Base-by-base conservation (phyloP, 2,797 vertebrate genomes). In the Benthosema pterotum region DNA sequence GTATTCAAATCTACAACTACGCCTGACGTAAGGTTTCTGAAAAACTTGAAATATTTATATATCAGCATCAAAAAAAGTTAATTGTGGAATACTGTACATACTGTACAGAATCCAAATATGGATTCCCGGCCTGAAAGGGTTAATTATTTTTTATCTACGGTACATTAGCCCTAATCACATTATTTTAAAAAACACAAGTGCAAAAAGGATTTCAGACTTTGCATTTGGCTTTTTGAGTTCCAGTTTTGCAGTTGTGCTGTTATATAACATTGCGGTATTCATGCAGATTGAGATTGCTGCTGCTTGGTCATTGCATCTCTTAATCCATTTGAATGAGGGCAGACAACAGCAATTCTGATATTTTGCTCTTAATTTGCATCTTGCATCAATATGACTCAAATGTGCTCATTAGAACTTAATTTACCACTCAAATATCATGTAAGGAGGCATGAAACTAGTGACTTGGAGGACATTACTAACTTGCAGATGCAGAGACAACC, bases 181-280 rank as follows among this genome's bases (percentile, higher is more conserved):
- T 17, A 9, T 42, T 54, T 13, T 51, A 5, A 51, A 8, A 19
- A 42, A 7, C 52, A 42, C 19, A 65, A 52, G 43, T 32, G 28
- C 45, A 47, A 52, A 58, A 58, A 42, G 28, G 42, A 50, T 17
- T 17, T 4, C 14, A 48, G 28, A 11, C 51, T 28, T 56, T 38
- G 54, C 22, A 32, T 8, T 51, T 14, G 50, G 1, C 6, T 9
- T 32, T 52, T 18, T n/a, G 8, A 18, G n/a, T 55, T 59, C 2
- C 28, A 49, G 47, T 15, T 72, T 79, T 79, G 84, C 87, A 87
- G 77, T 17, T 69, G 53, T 13, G 2, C 48, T n/a, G 45, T 55
- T 13, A 16, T 8, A 57, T 38, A 0, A 2, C 17, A 0, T 38
- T 38, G 42, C 1, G 11, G 17, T 22, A 57, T 12, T 58, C 18